A percentile compares a stretch with the other conserved stretches of the same genome.
phyloP scores from a whole-genome alignment of 2,888 invertebrate genomes.

The Hyalella azteca region DNA sequence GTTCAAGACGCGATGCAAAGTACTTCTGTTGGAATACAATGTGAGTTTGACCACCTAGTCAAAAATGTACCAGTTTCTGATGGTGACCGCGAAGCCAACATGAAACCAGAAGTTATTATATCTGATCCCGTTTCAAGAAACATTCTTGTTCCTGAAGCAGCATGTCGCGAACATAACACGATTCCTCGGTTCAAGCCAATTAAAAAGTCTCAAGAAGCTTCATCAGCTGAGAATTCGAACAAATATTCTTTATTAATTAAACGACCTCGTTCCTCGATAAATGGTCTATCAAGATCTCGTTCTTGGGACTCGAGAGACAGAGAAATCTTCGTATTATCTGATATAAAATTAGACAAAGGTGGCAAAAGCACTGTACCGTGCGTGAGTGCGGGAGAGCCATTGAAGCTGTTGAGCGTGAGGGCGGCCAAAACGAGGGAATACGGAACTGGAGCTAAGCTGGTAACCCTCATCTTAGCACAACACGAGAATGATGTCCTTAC shows the following conservation, averaged over 20 bases:
- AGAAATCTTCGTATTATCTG: neutral
- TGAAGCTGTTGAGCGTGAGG: neutral
- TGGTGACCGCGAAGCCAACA: neutral
- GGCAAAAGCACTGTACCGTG: neutral
- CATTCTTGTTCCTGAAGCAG: neutral
- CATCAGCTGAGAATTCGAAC: neutral
- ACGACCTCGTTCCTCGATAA: neutral
- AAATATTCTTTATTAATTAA: neutral
- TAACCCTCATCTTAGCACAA: neutral
- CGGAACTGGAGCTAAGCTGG: neutral
- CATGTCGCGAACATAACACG: neutral
- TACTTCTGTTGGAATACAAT: neutral
- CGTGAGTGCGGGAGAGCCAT: neutral
- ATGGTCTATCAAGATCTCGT: neutral
- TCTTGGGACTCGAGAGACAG: neutral
- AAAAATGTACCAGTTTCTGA: neutral
- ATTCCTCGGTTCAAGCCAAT: neutral
- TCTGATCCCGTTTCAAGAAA: neutral
- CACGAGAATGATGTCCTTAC: conserved; percentile 17
- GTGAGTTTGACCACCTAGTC: neutral
- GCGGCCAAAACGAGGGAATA: neutral
- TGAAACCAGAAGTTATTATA: neutral
- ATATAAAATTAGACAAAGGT: neutral
- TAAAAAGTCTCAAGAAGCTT: neutral
- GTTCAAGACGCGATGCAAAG: neutral